Evolutionary conservation across 2,113 vertebrate species (phyloP).

Genomic region (Equus quagga): DNA sequence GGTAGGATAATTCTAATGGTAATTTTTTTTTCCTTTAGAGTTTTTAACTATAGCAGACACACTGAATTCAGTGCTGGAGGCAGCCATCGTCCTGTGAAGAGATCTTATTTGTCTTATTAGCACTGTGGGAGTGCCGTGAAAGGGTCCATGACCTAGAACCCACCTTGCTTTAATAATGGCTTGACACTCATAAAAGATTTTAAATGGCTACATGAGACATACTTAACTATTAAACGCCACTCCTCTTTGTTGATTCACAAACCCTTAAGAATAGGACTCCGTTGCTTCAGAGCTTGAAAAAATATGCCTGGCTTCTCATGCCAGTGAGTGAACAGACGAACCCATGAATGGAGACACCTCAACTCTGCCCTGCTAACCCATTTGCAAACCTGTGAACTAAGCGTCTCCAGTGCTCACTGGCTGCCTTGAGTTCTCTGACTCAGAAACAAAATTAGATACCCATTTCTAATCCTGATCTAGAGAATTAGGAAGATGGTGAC

Average conservation of each 20-base stretch:
- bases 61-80: conserved; percentile 42
- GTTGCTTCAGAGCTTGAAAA: conserved; percentile 63
- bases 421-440: neutral
- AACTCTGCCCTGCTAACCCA: neutral
- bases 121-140: conserved; percentile 61
- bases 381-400: neutral
- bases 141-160: conserved; percentile 63
- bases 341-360: neutral
- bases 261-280: conserved; percentile 60
- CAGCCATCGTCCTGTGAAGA: neutral
- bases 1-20: conserved; percentile 2
- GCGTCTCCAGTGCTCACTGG: neutral
- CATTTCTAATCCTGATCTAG: neutral
- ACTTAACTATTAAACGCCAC: conserved; percentile 80
- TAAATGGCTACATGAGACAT: conserved; percentile 81
- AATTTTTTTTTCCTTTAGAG: conserved; percentile 25
- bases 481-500: neutral
- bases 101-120: conserved; percentile 66
- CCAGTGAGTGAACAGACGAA: conserved; percentile 47
- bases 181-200: conserved; percentile 79
- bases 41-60: neutral
- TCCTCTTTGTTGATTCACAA: conserved; percentile 78
- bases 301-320: conserved; percentile 60
- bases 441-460: neutral
- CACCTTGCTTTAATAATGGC: conserved; percentile 78